A percentile compares a stretch with the other conserved stretches of the same genome.
phyloP scores from a whole-genome alignment of 1,140 invertebrate species.

The Bombus waltoni region DNA sequence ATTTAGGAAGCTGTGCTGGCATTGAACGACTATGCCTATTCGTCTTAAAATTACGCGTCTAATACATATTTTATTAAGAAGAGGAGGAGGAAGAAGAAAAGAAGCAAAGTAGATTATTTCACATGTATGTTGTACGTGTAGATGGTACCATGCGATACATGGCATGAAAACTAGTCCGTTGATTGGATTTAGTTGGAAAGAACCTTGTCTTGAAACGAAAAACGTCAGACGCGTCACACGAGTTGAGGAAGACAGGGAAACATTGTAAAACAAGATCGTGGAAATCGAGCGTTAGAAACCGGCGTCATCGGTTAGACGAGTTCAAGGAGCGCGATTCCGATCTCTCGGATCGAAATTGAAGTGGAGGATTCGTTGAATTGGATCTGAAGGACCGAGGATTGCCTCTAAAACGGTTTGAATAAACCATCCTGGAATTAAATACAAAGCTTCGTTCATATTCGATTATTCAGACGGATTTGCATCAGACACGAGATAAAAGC shows the following conservation, averaged over 20 bases:
- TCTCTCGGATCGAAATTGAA: slow-evolving; percentile 1
- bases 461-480: slow-evolving; percentile 27
- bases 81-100: too few species aligned
- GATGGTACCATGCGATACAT: not conserved
- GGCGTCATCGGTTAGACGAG: not conserved
- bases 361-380: slow-evolving; percentile 21
- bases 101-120: not conserved
- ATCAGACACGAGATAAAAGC: slow-evolving; percentile 8
- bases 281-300: not conserved
- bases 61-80: not conserved
- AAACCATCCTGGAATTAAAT: slow-evolving; percentile 22
- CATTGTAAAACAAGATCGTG: not conserved
- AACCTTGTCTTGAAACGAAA: not conserved
- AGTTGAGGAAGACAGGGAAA: not conserved
- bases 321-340: slow-evolving; percentile 10
- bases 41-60: not conserved
- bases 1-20: too few species aligned
- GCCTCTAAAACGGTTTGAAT: slow-evolving; percentile 14
- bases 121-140: too few species aligned
- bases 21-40: too few species aligned
- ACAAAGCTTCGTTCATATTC: slow-evolving; percentile 13
- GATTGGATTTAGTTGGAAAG: not conserved
- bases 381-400: slow-evolving; percentile 26
- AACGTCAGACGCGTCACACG: not conserved
- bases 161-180: not conserved